Conservation (phyloP, 2,888 invertebrate species). For the Stomorhina lunata region DNA sequence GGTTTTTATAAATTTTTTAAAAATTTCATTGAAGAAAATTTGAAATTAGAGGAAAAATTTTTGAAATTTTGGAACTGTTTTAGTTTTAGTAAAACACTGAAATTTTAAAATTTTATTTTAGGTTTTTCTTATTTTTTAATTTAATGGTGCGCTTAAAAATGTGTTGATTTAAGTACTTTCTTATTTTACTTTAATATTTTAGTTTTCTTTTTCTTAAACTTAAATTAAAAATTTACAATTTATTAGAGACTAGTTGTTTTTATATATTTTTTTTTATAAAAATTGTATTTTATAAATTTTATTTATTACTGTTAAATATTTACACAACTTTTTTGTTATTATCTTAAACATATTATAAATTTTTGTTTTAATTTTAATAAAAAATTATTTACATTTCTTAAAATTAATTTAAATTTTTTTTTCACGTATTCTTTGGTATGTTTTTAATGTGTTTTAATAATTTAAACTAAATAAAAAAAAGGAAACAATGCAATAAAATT, state of each 20-base stretch:
- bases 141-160: slow-evolving; percentile 56
- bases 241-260: slow-evolving; percentile 18
- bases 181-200: background rate
- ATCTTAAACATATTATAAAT: background rate
- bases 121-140: background rate
- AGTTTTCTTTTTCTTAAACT: background rate
- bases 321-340: background rate
- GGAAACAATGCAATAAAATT: background rate
- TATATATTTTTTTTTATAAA: slow-evolving; percentile 22
- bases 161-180: slow-evolving; percentile 24
- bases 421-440: slow-evolving; percentile 54
- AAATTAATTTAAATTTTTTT: slow-evolving; percentile 41
- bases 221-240: slow-evolving; percentile 41
- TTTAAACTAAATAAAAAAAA: background rate
- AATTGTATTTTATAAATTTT: background rate
- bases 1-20: background rate
- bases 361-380: slow-evolving; percentile 3
- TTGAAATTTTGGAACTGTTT: no score
- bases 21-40: background rate
- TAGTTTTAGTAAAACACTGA: background rate
- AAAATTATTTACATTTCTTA: slow-evolving; percentile 43
- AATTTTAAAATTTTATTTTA: background rate
- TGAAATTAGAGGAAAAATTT: no score
- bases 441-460: background rate
- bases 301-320: slow-evolving; percentile 17